Conservation (phyloP, 2,797 vertebrate genomes). For the Leptodactylus fallax region DNA sequence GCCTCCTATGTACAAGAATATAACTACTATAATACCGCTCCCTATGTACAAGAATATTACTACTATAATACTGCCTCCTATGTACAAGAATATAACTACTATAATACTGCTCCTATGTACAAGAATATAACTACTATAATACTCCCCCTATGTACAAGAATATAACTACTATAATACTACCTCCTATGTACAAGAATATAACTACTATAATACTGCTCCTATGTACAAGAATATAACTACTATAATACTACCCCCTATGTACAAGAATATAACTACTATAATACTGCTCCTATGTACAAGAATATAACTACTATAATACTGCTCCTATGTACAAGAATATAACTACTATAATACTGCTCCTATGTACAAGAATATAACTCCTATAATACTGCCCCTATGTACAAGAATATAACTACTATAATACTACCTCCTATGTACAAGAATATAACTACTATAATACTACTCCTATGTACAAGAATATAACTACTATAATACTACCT, state of each 20-base stretch:
- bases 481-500: constrained; percentile 14
- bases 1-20: not conserved
- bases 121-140: constrained; percentile 13
- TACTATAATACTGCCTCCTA: not conserved
- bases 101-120: constrained; percentile 9
- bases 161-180: constrained; percentile 12
- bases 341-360: constrained; percentile 7
- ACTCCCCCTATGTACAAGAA: not conserved
- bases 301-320: constrained; percentile 9
- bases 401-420: constrained; percentile 12
- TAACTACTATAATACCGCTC: not conserved
- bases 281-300: not conserved
- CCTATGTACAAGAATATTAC: not conserved
- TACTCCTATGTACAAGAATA: constrained; percentile 4
- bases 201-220: constrained; percentile 7
- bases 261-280: constrained; percentile 12
- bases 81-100: constrained; percentile 4
- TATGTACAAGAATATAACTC: constrained; percentile 10
- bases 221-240: constrained; percentile 11
- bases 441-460: constrained; percentile 8
- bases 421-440: not conserved
- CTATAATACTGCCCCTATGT: constrained; percentile 6
- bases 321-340: not conserved
- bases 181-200: not conserved
- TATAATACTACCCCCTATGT: not conserved